These are phyloP conservation scores for Agrochola litura DNA, from an alignment of 2,888 invertebrate species.

Conservation along the genomic window DNA sequence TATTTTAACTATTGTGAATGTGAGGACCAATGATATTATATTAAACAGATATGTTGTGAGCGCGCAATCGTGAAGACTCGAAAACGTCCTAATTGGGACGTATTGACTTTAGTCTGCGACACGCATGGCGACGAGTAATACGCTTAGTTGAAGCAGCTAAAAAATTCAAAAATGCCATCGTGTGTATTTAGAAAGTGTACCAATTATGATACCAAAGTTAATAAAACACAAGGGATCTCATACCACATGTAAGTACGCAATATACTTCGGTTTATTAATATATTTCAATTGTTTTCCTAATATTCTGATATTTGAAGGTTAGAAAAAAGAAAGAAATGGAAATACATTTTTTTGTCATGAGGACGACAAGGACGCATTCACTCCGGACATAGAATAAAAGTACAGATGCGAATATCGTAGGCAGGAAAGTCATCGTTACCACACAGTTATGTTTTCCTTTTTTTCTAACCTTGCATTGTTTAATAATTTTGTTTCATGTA, in stretches of 20 bases:
- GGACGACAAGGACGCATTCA: neutral
- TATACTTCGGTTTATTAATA: no score
- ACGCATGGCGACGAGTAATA: neutral
- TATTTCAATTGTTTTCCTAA: neutral
- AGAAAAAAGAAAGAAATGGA: neutral
- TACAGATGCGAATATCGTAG: conserved; percentile 10
- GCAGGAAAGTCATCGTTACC: conserved; percentile 1
- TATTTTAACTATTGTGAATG: no score
- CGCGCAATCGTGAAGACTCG: no score
- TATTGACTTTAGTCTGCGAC: neutral
- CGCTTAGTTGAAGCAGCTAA: neutral
- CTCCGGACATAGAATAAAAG: neutral
- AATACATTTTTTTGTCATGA: neutral
- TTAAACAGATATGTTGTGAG: no score
- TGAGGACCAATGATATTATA: no score
- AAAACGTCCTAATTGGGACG: no score
- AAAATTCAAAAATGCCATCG: neutral
- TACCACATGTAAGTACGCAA: conserved; percentile 10
- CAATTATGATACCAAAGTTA: conserved; percentile 9
- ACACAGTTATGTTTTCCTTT: neutral
- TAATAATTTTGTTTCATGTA: neutral
- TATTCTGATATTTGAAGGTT: neutral
- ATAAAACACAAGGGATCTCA: conserved; percentile 15
- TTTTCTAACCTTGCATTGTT: neutral
- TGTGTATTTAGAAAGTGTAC: conserved; percentile 7